phyloP scores from a whole-genome alignment of 2,113 vertebrate genomes.

The Pedetes capensis region DNA sequence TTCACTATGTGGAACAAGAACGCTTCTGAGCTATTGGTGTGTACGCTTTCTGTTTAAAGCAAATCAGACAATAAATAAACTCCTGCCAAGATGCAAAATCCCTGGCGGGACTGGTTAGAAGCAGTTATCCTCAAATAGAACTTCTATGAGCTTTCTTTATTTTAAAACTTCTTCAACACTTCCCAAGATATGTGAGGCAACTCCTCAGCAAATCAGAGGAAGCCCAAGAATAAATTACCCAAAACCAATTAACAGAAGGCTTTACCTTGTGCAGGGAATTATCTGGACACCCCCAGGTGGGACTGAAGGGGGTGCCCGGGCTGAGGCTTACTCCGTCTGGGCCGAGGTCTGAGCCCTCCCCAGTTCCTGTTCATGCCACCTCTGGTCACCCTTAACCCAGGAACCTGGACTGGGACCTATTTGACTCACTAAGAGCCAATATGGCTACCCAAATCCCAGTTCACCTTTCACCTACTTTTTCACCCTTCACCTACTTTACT shows the following conservation, averaged over 20 bases:
- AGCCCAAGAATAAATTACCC: constrained; percentile 12
- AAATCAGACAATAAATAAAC: constrained; percentile 25
- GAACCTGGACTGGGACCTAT: too few relatives aligned
- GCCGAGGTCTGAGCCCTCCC: too few relatives aligned
- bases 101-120: neutral
- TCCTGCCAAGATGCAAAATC: neutral
- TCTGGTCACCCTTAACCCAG: too few relatives aligned
- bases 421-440: too few relatives aligned
- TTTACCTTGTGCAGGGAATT: too few relatives aligned
- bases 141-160: constrained; percentile 8
- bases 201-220: neutral
- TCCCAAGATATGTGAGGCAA: neutral
- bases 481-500: too few relatives aligned
- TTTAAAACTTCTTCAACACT: constrained; percentile 37
- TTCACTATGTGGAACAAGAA: neutral
- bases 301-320: too few relatives aligned
- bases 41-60: neutral
- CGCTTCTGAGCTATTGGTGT: neutral
- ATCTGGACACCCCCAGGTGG: too few relatives aligned
- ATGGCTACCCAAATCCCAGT: too few relatives aligned
- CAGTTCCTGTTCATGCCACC: too few relatives aligned
- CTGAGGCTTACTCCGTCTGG: too few relatives aligned
- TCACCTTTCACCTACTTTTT: too few relatives aligned
- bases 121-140: constrained; percentile 10
- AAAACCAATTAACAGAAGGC: neutral